Conservation (phyloP, 2,888 invertebrate genomes). For the Mechanitis mazaeus region DNA sequence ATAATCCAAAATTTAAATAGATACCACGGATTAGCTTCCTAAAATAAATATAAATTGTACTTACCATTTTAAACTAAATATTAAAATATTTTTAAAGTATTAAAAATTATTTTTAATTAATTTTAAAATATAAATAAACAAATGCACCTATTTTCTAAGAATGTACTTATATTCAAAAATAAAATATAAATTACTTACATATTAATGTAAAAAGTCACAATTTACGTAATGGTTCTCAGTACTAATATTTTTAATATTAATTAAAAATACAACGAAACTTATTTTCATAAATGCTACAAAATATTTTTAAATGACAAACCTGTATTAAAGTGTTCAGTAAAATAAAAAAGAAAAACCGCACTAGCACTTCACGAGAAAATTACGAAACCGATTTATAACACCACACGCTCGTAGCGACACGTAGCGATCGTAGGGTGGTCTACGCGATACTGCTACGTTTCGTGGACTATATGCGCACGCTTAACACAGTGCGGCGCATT, state of each 20-base stretch:
- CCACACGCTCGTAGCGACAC: conserved; percentile 30
- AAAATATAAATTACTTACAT: too few species aligned
- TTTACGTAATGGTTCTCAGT: too few species aligned
- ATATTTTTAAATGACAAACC: conserved; percentile 11
- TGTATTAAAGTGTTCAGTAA: conserved; percentile 13
- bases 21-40: conserved; percentile 8
- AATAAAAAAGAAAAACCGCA: conserved; percentile 10
- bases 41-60: conserved; percentile 12
- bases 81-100: background rate
- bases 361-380: conserved; percentile 25
- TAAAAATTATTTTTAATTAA: too few species aligned
- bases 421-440: conserved; percentile 35
- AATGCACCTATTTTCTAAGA: too few species aligned
- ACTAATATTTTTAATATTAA: too few species aligned
- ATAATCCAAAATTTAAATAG: conserved; percentile 13
- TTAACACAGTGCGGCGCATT: conserved; percentile 21
- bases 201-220: too few species aligned
- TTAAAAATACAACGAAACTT: background rate
- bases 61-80: background rate
- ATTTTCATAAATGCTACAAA: background rate
- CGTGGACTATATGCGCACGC: conserved; percentile 32
- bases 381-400: conserved; percentile 16
- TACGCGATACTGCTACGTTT: conserved; percentile 38
- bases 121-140: too few species aligned
- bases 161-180: too few species aligned